Conservation (phyloP, 2,113 vertebrate species). For the Lonchura striata region DNA sequence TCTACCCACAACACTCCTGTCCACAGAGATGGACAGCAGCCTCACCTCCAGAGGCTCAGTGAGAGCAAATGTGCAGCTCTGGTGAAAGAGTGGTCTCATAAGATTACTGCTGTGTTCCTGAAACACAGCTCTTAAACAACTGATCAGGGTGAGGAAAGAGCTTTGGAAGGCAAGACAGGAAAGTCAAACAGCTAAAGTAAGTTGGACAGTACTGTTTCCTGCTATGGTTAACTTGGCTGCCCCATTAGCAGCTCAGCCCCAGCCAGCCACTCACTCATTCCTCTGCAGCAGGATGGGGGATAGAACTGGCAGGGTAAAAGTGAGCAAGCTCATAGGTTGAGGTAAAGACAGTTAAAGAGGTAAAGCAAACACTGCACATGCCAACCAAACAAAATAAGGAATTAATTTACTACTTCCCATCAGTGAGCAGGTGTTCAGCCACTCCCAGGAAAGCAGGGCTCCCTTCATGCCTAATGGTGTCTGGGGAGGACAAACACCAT, state of each 20-base stretch:
- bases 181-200: neutral
- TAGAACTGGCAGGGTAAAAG: neutral
- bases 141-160: neutral
- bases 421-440: fast-evolving
- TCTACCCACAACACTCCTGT: neutral
- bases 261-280: neutral
- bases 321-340: neutral
- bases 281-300: neutral
- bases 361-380: neutral
- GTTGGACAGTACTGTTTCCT: neutral
- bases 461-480: fast-evolving
- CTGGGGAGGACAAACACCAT: neutral
- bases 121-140: neutral
- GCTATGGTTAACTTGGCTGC: neutral
- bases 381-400: neutral
- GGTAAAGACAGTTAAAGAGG: neutral
- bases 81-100: neutral
- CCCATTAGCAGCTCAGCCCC: neutral
- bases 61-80: neutral
- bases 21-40: neutral
- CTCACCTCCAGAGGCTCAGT: neutral
- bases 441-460: neutral
- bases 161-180: neutral
- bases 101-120: neutral
- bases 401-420: neutral